Percentiles rank a stretch among this genome's conserved stretches.
These are phyloP conservation scores for Mya arenaria DNA, from an alignment of 1,140 invertebrate species.

Conservation along the genomic window DNA sequence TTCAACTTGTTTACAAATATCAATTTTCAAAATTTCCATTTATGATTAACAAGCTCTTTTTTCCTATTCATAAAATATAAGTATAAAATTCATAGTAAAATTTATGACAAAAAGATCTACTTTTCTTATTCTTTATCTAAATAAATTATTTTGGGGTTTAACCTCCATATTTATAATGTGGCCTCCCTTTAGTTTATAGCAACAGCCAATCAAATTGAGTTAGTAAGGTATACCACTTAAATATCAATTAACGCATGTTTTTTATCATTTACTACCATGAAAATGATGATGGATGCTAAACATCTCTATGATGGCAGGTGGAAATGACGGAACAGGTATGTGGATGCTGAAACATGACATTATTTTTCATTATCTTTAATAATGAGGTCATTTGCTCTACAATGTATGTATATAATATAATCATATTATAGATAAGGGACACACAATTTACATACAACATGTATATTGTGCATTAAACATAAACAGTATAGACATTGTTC, in stretches of 20 bases:
- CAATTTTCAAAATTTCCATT: not conserved
- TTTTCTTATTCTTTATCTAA: too few species aligned
- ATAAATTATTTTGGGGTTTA: too few species aligned
- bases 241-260: not conserved
- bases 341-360: not conserved
- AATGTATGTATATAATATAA: not conserved
- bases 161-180: not conserved
- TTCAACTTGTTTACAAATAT: not conserved
- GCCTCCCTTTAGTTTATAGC: slow-evolving; percentile 34
- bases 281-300: not conserved
- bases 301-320: not conserved
- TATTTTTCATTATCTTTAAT: not conserved
- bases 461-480: not conserved
- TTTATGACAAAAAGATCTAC: not conserved
- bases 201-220: slow-evolving; percentile 27
- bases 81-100: not conserved
- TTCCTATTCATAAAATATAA: not conserved
- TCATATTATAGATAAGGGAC: not conserved
- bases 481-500: not conserved
- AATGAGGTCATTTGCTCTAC: not conserved
- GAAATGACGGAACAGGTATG: not conserved
- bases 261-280: not conserved
- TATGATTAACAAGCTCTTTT: not conserved
- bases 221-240: not conserved
- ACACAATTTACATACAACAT: not conserved